These are phyloP conservation scores for Apomyelois bistriatella DNA, from an alignment of 2,888 invertebrate species.

Conservation along the genomic window DNA sequence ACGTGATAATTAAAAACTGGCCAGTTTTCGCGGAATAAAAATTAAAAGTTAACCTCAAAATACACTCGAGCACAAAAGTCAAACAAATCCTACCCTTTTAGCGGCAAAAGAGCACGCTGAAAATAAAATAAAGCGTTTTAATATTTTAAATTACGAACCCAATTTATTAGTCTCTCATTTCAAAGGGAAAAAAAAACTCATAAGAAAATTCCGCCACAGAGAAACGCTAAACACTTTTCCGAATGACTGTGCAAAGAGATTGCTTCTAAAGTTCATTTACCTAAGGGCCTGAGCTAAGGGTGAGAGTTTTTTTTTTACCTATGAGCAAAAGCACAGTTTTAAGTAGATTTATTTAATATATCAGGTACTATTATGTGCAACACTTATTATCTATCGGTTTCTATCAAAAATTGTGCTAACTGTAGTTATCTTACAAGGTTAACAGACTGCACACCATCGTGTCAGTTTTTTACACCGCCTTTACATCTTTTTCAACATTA, in stretches of 20 bases:
- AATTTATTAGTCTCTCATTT: conserved; percentile 28
- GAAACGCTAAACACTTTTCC: conserved; percentile 32
- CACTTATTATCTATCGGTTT: no score
- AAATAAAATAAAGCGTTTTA: conserved; percentile 22
- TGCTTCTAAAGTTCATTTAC: conserved; percentile 29
- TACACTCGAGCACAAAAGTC: conserved; percentile 12
- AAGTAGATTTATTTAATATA: no score
- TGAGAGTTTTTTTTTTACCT: not conserved
- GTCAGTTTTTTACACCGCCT: no score
- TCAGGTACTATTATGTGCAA: no score
- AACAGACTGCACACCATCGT: no score
- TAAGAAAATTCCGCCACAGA: conserved; percentile 18
- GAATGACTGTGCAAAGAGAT: conserved; percentile 39
- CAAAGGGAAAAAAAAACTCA: conserved; percentile 26
- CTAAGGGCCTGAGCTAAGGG: conserved; percentile 14
- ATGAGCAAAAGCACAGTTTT: no score
- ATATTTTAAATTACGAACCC: conserved; percentile 28
- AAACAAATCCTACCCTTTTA: conserved; percentile 13
- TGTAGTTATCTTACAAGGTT: no score
- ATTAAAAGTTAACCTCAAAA: conserved; percentile 8
- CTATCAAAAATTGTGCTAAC: no score
- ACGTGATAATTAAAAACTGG: not conserved
- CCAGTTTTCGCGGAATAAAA: not conserved
- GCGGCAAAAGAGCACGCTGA: conserved; percentile 13
- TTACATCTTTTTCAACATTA: no score